Base-by-base conservation (phyloP, 2,888 invertebrate species). In the Acanthosoma haemorrhoidale region DNA sequence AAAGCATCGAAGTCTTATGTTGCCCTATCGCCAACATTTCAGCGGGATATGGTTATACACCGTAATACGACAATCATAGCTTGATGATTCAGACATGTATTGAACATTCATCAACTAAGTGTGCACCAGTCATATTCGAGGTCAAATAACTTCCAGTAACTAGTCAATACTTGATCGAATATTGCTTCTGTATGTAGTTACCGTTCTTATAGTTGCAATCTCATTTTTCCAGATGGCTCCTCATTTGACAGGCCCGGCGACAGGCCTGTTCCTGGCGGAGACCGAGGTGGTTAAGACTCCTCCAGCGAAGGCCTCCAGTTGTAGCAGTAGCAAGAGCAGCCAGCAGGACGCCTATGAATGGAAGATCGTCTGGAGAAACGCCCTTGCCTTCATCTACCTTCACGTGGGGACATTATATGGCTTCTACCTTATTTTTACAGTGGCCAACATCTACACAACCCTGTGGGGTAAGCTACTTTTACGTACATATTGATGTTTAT, bases 341-440 rank as follows among this genome's bases (percentile, higher is more conserved):
- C 36, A 36, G 11, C 58, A 31, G 51, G 66, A 36, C 66, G 71
- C 64, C 8, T 78, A 76, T 74, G 76, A 78, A 78, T 86, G 88
- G 86, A 83, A 87, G 75, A 87, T 92, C 75, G 91, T 91, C 1
- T 92, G 92, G 91, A 84, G 87, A 78, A 92, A 92, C 79, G 88
- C 91, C 0, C 77, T 89, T 3, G 87, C 87, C 5, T 91, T 92
- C 77, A 76, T 86, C 2, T 86, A 90, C 75, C 81, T 92, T 43
- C 92, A 92, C 78, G 77, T 83, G 4, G 85, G 84, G 0, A 84
- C 86, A 0, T 11, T 88, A 0, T 91, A 88, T 76, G 88, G 86
- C 13, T 38, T 87, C 0, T 88, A 86, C 77, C 79, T 88, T 13
- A 78, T 82, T 29, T 78, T 84, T 70, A 80, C 81, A 18, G 80